Base-by-base conservation (phyloP, 2,113 vertebrate species). In the Ciconia boyciana region DNA sequence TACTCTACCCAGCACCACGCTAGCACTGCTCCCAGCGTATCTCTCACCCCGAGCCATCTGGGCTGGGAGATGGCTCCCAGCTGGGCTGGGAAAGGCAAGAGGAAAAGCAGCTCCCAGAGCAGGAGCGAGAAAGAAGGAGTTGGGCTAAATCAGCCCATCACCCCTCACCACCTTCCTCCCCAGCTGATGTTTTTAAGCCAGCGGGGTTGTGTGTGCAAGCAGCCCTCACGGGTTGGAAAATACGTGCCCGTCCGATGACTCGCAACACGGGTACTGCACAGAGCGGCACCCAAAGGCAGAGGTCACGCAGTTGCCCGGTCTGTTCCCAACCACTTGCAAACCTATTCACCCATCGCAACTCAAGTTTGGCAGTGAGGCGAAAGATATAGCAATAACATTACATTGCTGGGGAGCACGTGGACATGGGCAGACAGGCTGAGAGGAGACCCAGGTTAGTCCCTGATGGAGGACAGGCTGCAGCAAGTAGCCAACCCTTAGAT, bases 21-120 rank as follows among this genome's bases (percentile, higher is more conserved):
- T 65, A 75, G 36, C 2, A 0, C 25, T 3, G 2, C 15, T 66
- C 25, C 34, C 5, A 8, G 22, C 2, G 5, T 1, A 4, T 8
- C 22, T 24, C 55, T 4, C 51, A 32, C 10, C n/a, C 26, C 0
- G 6, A 29, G 31, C 49, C 22, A 19, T 24, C n/a, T 39, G 9
- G 14, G 21, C 65, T 88, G 69, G 49, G 31, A 26, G 39, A 41
- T 1, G 17, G 54, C 34, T 89, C 22, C 65, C 12, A n/a, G 24
- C n/a, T 19, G 65, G 41, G 65, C n/a, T 17, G 43, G 61, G 52
- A 44, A 41, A 36, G 31, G 43, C 41, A 66, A 62, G 58, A 62
- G 36, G 61, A 65, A 86, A 57, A 28, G 3, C 54, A 69, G 61
- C 29, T 66, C 44, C 75, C 2, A 7, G 32, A 60, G 41, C 60